Conservation (phyloP, 2,888 invertebrate species). For the Petrolisthes cinctipes region DNA sequence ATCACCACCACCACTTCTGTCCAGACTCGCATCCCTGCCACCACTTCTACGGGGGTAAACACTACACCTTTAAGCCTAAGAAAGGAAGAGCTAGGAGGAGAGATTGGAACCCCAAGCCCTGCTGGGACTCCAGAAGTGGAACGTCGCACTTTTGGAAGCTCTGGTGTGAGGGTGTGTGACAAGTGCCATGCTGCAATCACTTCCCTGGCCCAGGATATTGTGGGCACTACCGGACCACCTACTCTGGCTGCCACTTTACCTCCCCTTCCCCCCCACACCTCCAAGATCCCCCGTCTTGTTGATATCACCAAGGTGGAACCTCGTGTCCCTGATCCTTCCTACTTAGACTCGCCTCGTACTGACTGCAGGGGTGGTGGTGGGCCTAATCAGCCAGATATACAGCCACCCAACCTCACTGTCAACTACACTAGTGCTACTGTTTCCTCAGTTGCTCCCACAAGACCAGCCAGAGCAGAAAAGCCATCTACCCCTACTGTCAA, state of each 20-base stretch:
- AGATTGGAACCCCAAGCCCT: slow-evolving; percentile 48
- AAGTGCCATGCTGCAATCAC: slow-evolving; percentile 76
- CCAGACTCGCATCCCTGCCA: slow-evolving; percentile 38
- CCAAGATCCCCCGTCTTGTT: slow-evolving; percentile 62
- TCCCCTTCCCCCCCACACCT: slow-evolving; percentile 51
- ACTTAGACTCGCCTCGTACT: background rate
- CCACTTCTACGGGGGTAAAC: slow-evolving; percentile 45
- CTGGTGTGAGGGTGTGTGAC: slow-evolving; percentile 72
- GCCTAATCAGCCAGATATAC: background rate
- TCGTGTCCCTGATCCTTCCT: slow-evolving; percentile 18
- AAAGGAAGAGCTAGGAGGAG: slow-evolving; percentile 47
- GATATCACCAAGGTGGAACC: slow-evolving; percentile 55
- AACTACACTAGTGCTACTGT: background rate
- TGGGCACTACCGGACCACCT: slow-evolving; percentile 44
- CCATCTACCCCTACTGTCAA: background rate
- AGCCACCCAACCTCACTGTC: background rate
- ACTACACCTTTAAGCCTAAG: slow-evolving; percentile 34
- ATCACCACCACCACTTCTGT: slow-evolving; percentile 14
- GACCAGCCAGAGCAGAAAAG: background rate
- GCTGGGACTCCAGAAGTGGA: slow-evolving; percentile 63
- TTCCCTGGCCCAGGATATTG: slow-evolving; percentile 72
- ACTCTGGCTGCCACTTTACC: slow-evolving; percentile 44
- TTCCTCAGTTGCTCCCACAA: background rate
- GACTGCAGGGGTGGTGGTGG: background rate
- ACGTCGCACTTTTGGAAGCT: slow-evolving; percentile 59